These are phyloP conservation scores for Listronotus bonariensis DNA, from an alignment of 1,140 invertebrate genomes.

Conservation along the genomic window DNA sequence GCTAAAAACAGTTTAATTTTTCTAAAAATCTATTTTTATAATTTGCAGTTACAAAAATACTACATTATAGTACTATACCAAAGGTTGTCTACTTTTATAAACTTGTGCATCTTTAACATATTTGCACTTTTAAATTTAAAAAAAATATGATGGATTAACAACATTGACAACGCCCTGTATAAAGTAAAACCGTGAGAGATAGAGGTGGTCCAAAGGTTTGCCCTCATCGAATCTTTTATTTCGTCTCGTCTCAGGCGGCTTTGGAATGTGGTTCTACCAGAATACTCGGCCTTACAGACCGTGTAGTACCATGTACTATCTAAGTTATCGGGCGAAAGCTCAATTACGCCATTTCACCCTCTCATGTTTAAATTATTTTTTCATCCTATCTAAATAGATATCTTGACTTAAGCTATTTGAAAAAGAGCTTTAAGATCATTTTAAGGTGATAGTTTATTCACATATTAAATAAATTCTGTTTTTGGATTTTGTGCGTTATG, in stretches of 20 bases:
- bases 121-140: too few relatives aligned
- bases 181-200: conserved; percentile 24
- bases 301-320: conserved; percentile 28
- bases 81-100: too few relatives aligned
- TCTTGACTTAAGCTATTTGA: neutral
- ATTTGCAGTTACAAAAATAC: too few relatives aligned
- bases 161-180: conserved; percentile 26
- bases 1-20: too few relatives aligned
- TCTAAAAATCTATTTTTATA: too few relatives aligned
- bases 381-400: conserved; percentile 1
- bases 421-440: neutral
- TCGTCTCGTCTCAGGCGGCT: conserved; percentile 34
- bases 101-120: too few relatives aligned
- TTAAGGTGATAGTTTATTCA: neutral
- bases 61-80: too few relatives aligned
- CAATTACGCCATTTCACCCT: conserved; percentile 36
- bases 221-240: conserved; percentile 40
- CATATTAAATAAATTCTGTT: neutral
- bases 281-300: conserved; percentile 33
- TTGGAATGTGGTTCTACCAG: conserved; percentile 39
- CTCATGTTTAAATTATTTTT: conserved; percentile 5
- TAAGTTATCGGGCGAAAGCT: conserved; percentile 28
- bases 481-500: too few relatives aligned
- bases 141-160: too few relatives aligned
- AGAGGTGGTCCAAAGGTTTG: conserved; percentile 38